Evolutionary conservation across 2,797 vertebrate species (phyloP).

Genomic region (Odontamblyopus lacepedii): DNA sequence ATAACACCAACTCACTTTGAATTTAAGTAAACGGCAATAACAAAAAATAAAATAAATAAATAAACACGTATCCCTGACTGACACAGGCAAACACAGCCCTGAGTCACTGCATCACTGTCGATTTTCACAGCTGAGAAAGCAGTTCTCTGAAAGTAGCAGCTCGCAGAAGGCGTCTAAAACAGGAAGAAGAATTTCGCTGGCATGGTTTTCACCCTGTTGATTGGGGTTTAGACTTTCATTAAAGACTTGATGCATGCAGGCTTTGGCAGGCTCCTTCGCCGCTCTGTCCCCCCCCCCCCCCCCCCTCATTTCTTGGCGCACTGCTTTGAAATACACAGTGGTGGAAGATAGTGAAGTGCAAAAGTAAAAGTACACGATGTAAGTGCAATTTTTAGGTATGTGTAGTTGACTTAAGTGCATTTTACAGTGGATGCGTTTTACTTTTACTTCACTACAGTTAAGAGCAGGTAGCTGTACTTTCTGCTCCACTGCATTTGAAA

Average conservation of each 20-base stretch:
- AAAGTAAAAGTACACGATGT: no score
- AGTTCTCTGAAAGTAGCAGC: not conserved
- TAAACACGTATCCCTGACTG: constrained; percentile 17
- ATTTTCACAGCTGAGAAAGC: constrained; percentile 37
- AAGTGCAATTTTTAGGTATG: no score
- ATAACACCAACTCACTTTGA: not conserved
- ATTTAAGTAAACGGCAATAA: constrained; percentile 16
- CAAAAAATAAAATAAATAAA: constrained; percentile 10
- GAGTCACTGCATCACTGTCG: constrained; percentile 44
- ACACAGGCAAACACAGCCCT: constrained; percentile 15
- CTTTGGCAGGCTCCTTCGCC: constrained; percentile 39
- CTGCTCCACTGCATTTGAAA: no score
- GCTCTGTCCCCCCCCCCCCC: constrained; percentile 27
- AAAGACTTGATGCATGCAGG: constrained; percentile 40
- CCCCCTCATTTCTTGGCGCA: constrained; percentile 43
- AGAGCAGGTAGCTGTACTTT: no score
- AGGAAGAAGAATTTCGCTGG: constrained; percentile 43
- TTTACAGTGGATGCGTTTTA: no score
- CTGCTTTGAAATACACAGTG: constrained; percentile 23
- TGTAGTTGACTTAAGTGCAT: no score
- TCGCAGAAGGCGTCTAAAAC: constrained; percentile 34
- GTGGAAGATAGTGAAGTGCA: no score
- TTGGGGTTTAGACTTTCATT: constrained; percentile 55
- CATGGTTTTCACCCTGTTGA: constrained; percentile 35
- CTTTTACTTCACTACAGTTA: no score